Evolutionary conservation across 2,888 invertebrate species (phyloP), one percentile per base, ranked within the genome.

Genomic region (Stegophylla sp.): DNA sequence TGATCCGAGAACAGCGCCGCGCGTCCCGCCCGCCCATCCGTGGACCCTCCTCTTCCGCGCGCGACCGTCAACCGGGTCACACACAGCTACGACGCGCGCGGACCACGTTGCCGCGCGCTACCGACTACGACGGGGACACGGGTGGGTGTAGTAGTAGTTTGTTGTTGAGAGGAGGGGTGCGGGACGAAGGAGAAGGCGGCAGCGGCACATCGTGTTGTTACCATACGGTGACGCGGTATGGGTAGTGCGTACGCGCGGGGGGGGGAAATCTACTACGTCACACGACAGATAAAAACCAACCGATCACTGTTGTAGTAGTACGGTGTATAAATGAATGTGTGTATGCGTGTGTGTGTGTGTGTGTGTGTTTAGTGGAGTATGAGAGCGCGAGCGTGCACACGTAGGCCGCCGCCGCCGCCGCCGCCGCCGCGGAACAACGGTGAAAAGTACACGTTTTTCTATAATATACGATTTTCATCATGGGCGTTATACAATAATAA

Each of bases 261-360:
- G 26, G 17, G 20, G 45, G 41, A 26, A 69, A 34, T 34, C 7
- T 34, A 34, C 34, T 79, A 79, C 79, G 79, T 79, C 79, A 79
- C 79, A 15, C 79, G 61, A 71, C n/a, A n/a, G 77, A 51, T 79
- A 79, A 71, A 79, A 61, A 79, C 77, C 56, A 13, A 53, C 26
- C 28, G 45, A 15, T n/a, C 45, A 28, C 23, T 12, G 23, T 53
- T 13, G 51, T 23, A n/a, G n/a, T n/a, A n/a, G n/a, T 5, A 4
- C 41, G 53, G 48, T 17, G 17, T 34, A n/a, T n/a, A n/a, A n/a
- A n/a, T n/a, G n/a, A n/a, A n/a, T n/a, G n/a, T n/a, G n/a, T n/a
- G n/a, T n/a, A n/a, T n/a, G n/a, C 7, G 34, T 34, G 34, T 34
- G 7, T 7, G 34, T 34, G 3, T 7, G 34, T 34, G 34, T 34